Percentiles rank a stretch among this genome's conserved stretches.
phyloP scores from a whole-genome alignment of 2,888 invertebrate genomes.

The Cordilura impudica region DNA sequence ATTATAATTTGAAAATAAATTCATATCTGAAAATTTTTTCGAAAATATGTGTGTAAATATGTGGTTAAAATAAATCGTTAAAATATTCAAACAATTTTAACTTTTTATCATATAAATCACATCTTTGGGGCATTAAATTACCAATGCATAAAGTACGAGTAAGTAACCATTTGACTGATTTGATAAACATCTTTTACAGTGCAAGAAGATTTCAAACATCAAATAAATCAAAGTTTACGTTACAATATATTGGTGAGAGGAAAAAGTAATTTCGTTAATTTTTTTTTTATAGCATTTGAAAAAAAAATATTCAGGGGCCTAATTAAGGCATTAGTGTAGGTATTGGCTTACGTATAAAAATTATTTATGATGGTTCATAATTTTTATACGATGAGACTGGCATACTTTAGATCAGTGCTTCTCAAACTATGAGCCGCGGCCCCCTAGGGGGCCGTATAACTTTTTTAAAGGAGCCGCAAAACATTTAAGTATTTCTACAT shows the following conservation, averaged over 20 bases:
- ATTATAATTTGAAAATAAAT: slow-evolving; percentile 10
- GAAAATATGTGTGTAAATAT: not conserved
- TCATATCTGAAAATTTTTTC: not conserved
- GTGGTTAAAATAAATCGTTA: slow-evolving; percentile 3
- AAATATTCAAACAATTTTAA: slow-evolving; percentile 17
- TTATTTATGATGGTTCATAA: too few relatives aligned
- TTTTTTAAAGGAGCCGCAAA: too few relatives aligned
- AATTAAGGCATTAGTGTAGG: too few relatives aligned
- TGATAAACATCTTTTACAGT: slow-evolving; percentile 14
- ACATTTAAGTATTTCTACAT: too few relatives aligned
- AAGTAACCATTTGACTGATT: not conserved
- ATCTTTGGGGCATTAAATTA: slow-evolving; percentile 55
- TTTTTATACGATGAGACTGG: too few relatives aligned
- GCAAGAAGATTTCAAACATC: not conserved
- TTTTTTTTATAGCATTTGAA: not conserved
- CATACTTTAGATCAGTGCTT: too few relatives aligned
- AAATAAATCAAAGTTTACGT: slow-evolving; percentile 2
- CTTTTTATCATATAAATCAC: slow-evolving; percentile 26
- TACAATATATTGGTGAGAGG: not conserved
- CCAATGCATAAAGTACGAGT: slow-evolving; percentile 2
- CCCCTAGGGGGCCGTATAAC: too few relatives aligned
- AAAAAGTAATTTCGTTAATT: not conserved
- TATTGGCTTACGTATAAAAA: too few relatives aligned
- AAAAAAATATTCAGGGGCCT: too few relatives aligned
- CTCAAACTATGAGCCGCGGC: too few relatives aligned